These are phyloP conservation scores for Atrichornis clamosus DNA, from an alignment of 2,113 vertebrate species.

Conservation along the genomic window DNA sequence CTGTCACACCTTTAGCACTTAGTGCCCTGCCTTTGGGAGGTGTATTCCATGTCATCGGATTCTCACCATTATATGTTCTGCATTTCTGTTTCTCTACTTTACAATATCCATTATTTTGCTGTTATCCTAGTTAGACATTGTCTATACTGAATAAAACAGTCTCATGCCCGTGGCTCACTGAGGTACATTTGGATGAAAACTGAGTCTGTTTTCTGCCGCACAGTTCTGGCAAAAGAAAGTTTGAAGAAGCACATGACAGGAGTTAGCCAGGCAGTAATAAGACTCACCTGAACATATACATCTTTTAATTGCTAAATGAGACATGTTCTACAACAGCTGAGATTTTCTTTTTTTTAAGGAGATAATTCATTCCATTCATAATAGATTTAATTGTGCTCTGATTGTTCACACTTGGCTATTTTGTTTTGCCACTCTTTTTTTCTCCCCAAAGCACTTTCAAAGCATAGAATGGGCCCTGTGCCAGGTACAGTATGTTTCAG, in stretches of 20 bases:
- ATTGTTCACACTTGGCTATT: conserved; percentile 44
- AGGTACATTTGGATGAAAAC: not conserved
- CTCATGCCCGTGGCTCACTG: not conserved
- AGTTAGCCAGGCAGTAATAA: conserved; percentile 2
- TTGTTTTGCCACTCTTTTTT: not conserved
- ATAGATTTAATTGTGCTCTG: conserved; percentile 35
- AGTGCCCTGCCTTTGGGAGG: not conserved
- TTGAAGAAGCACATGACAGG: not conserved
- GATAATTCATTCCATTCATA: conserved; percentile 25
- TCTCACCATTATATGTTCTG: not conserved
- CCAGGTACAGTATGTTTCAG: not conserved
- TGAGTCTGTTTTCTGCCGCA: not conserved
- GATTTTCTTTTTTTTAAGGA: not conserved
- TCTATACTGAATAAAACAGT: not conserved
- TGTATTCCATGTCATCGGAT: not conserved
- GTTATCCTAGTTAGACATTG: not conserved
- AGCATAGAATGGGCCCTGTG: not conserved
- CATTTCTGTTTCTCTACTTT: not conserved
- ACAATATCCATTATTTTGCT: not conserved
- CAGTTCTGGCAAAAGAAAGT: not conserved
- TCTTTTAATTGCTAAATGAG: conserved; percentile 18
- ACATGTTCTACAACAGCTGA: conserved; percentile 17
- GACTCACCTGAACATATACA: conserved; percentile 6
- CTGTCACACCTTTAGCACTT: not conserved
- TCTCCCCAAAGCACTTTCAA: not conserved